phyloP scores from a whole-genome alignment of 2,113 vertebrate genomes.

The Neotoma lepida region DNA sequence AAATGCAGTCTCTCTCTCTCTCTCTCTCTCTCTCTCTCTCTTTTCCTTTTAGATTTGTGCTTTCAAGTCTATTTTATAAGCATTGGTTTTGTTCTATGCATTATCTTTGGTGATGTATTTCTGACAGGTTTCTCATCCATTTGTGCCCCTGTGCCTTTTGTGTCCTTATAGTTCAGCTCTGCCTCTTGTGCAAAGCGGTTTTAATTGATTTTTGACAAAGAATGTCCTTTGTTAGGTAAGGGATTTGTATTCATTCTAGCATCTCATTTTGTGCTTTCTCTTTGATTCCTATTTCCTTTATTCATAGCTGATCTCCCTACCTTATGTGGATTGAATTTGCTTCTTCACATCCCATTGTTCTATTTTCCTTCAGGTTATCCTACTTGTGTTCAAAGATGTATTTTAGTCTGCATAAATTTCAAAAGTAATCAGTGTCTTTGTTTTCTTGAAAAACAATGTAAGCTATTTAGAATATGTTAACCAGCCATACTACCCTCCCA shows the following conservation, averaged over 20 bases:
- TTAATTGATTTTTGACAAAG: constrained; percentile 1
- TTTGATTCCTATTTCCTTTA: not conserved
- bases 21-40: not conserved
- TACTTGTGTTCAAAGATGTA: constrained; percentile 3
- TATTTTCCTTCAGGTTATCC: not conserved
- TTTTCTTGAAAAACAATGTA: not conserved
- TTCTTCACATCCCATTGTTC: not conserved
- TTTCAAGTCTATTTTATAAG: constrained; percentile 4
- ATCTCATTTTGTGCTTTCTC: constrained; percentile 19
- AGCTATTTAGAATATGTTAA: not conserved
- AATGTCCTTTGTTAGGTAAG: not conserved
- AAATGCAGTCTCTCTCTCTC: not conserved
- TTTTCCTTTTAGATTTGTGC: not conserved
- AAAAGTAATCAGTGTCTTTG: constrained; percentile 13
- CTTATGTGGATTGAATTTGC: not conserved
- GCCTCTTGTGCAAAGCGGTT: not conserved
- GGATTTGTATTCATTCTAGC: not conserved
- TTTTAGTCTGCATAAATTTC: not conserved
- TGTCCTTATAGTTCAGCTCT: not conserved
- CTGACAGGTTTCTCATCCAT: not conserved
- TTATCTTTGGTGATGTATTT: not conserved
- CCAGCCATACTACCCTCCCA: not conserved
- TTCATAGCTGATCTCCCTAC: not conserved
- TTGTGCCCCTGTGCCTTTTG: not conserved
- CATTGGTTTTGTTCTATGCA: not conserved